Evolutionary conservation across 2,888 invertebrate genomes (phyloP).

Genomic region (Ormia ochracea): DNA sequence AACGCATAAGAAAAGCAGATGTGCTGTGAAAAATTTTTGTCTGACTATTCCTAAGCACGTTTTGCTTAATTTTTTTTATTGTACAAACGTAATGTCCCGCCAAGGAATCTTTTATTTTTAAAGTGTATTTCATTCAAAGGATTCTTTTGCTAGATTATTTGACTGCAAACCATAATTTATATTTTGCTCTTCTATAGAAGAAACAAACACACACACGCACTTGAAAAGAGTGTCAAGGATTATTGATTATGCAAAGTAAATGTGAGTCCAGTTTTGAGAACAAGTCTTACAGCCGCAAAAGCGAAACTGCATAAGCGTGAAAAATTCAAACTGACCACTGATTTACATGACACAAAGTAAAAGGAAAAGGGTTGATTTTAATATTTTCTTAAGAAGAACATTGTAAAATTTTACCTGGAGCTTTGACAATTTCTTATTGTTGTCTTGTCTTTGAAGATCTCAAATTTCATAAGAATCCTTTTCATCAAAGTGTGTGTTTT

Average conservation of each 20-base stretch:
- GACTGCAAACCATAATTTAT: conserved; percentile 77
- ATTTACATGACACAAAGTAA: conserved; percentile 45
- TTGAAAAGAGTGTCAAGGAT: conserved; percentile 71
- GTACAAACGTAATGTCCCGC: conserved; percentile 43
- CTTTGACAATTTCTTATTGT: conserved; percentile 46
- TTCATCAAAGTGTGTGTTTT: conserved; percentile 73
- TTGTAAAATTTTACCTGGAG: conserved; percentile 65
- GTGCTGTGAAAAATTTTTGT: conserved; percentile 46
- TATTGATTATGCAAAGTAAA: conserved; percentile 76
- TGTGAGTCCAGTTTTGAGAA: conserved; percentile 53
- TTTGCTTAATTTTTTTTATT: not conserved
- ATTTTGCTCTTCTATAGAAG: conserved; percentile 68
- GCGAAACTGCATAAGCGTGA: conserved; percentile 66
- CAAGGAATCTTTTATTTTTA: conserved; percentile 45
- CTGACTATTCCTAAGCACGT: conserved; percentile 63
- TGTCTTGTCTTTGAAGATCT: conserved; percentile 48
- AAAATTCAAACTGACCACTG: conserved; percentile 64
- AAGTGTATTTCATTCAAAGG: conserved; percentile 62
- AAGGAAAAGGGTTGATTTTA: conserved; percentile 69
- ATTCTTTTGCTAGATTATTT: conserved; percentile 73
- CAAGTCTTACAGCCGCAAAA: conserved; percentile 65
- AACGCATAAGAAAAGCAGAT: conserved; percentile 53
- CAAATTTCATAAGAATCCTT: conserved; percentile 63
- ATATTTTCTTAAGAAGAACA: conserved; percentile 22
- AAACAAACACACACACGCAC: conserved; percentile 68